Evolutionary conservation across 2,113 vertebrate genomes (phyloP).

Genomic region (Gobiocypris rarus): DNA sequence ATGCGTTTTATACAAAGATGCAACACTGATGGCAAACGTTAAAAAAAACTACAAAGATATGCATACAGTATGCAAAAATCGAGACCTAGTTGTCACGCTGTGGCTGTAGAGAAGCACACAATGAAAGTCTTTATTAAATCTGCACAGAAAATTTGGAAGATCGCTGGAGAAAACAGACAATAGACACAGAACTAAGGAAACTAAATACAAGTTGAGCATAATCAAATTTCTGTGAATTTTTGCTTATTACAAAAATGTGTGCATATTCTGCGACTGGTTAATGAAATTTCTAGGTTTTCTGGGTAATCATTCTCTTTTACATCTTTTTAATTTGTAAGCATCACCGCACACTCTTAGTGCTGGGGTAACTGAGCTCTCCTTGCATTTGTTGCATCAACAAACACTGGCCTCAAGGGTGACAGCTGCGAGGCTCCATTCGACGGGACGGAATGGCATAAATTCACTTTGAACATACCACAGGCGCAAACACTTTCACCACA

Average conservation of each 20-base stretch:
- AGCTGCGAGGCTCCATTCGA: slow-evolving; percentile 68
- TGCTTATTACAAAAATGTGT: background rate
- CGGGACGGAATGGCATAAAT: slow-evolving; percentile 65
- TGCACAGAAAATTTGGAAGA: no score
- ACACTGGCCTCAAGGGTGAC: slow-evolving; percentile 56
- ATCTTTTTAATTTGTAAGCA: background rate
- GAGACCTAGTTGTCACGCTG: no score
- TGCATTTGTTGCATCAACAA: slow-evolving; percentile 55
- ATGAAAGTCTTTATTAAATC: no score
- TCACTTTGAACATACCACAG: slow-evolving; percentile 62
- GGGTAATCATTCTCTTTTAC: slow-evolving; percentile 8
- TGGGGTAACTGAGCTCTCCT: slow-evolving; percentile 33
- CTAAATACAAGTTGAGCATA: no score
- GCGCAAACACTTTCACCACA: slow-evolving; percentile 70
- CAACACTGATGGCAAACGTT: no score
- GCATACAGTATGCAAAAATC: no score
- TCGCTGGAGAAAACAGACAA: no score
- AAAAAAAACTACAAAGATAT: no score
- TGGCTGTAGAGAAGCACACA: no score
- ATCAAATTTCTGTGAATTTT: background rate
- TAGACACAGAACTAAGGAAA: no score
- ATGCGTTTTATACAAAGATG: no score
- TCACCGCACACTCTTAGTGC: slow-evolving; percentile 21
- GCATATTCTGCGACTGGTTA: background rate
- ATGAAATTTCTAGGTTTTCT: background rate